These are phyloP conservation scores for Hermaeophaga mercurialis DNA, from an alignment of 2,888 invertebrate genomes.

Conservation along the genomic window DNA sequence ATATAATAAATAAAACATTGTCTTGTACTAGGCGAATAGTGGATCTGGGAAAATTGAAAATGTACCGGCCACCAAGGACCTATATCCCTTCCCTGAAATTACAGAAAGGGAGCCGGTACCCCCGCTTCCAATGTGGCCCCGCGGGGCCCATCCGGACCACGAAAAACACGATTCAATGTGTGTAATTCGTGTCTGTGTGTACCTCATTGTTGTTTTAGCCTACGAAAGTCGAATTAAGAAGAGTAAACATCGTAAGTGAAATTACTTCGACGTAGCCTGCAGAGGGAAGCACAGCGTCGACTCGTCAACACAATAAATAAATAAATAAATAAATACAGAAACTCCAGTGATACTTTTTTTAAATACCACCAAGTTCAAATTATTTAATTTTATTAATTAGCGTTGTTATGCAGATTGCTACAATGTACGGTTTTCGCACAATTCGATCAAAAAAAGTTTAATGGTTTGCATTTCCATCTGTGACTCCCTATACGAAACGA, in stretches of 20 bases:
- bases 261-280: constrained; percentile 24
- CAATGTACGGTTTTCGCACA: too few relatives aligned
- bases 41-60: constrained; percentile 30
- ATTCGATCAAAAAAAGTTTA: too few relatives aligned
- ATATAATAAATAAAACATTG: constrained; percentile 10
- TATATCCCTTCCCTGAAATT: constrained; percentile 20
- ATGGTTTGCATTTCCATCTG: too few relatives aligned
- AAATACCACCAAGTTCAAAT: too few relatives aligned
- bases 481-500: too few relatives aligned
- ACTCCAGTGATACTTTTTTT: too few relatives aligned
- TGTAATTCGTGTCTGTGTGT: constrained; percentile 31
- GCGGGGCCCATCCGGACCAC: constrained; percentile 22
- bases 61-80: constrained; percentile 31
- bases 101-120: neutral
- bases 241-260: constrained; percentile 33
- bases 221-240: constrained; percentile 32
- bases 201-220: constrained; percentile 28
- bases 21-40: neutral
- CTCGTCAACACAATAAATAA: neutral
- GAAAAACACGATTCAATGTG: constrained; percentile 16
- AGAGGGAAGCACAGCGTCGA: neutral
- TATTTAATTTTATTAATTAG: too few relatives aligned
- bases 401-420: too few relatives aligned
- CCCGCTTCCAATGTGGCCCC: constrained; percentile 9
- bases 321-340: too few relatives aligned